Evolutionary conservation across 53 echinoderm and acorn worm species (phyloP), one percentile per base, ranked within the genome.

Genomic region (Henricia sp.): DNA sequence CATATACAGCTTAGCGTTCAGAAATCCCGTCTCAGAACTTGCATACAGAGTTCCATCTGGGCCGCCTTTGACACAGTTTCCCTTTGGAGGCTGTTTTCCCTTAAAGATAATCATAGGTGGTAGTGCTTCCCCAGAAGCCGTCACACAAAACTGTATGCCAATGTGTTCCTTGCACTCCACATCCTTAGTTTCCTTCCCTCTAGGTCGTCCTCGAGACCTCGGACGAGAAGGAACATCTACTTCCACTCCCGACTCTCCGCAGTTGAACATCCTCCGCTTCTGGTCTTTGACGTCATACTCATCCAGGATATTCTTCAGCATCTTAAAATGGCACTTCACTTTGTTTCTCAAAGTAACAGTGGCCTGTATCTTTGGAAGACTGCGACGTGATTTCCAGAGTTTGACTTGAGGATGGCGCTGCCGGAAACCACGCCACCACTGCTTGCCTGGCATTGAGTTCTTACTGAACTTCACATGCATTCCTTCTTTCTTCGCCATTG

Each of bases 351-450:
- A 63, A 12, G 80, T 60, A 9, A 80, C 34, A 13, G 30, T 64
- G 11, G 80, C 80, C 48, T 63, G 80, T 2, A 64, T 80, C 62
- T 35, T 23, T 1, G 80, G 80, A 44, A 58, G 80, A 32, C 80
- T 43, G 4, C 64, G 44, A 11, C 80, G 80, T 8, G 80, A 50
- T 34, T 80, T 80, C 80, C 80, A 80, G 48, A 62, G n/a, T 44
- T 62, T 80, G 32, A 80, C 80, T 57, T 80, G 63, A 11, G 80
- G 80, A 44, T 80, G 80, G 24, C 80, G 80, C 26, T 80, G 80
- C 6, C 80, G 43, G 64, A 80, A 80, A 1, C 80, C 63, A 17
- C 63, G 25, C 80, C 80, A 80, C 80, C 80, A 80, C 63, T 80
- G 80, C 80, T 80, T 80, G 11, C 80, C 80, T 2, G 80, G 80